Evolutionary conservation across 2,113 vertebrate species (phyloP).

Genomic region (Dolichotis patagonum): DNA sequence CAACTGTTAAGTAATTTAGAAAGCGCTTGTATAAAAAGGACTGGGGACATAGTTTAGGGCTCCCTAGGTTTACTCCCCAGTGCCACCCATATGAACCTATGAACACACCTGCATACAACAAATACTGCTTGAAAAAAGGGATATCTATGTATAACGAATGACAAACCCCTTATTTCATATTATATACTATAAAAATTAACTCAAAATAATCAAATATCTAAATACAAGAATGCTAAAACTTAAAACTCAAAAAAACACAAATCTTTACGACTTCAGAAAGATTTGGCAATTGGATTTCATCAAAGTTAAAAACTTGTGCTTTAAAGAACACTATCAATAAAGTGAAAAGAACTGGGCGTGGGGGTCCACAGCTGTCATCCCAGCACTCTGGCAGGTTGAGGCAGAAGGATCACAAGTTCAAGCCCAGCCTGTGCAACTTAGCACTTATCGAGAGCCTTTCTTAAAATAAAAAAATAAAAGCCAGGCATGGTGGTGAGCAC

Average conservation of each 20-base stretch:
- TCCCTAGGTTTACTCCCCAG: not conserved
- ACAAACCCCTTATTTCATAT: not conserved
- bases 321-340: not conserved
- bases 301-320: not conserved
- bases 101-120: not conserved
- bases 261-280: not conserved
- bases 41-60: not conserved
- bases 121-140: not conserved
- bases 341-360: not conserved
- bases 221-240: not conserved
- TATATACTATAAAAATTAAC: not conserved
- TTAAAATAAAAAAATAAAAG: not conserved
- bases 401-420: not conserved
- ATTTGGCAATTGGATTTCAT: not conserved
- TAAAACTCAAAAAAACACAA: not conserved
- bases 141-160: not conserved
- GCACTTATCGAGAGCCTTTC: not conserved
- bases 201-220: conserved; percentile 19
- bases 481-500: too few relatives aligned
- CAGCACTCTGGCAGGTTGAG: not conserved
- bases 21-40: not conserved
- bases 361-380: not conserved
- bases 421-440: not conserved
- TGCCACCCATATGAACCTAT: not conserved
- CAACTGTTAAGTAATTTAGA: not conserved